Conservation (phyloP, 2,797 vertebrate genomes). For the Ctenochaetus hawaiiensis region DNA sequence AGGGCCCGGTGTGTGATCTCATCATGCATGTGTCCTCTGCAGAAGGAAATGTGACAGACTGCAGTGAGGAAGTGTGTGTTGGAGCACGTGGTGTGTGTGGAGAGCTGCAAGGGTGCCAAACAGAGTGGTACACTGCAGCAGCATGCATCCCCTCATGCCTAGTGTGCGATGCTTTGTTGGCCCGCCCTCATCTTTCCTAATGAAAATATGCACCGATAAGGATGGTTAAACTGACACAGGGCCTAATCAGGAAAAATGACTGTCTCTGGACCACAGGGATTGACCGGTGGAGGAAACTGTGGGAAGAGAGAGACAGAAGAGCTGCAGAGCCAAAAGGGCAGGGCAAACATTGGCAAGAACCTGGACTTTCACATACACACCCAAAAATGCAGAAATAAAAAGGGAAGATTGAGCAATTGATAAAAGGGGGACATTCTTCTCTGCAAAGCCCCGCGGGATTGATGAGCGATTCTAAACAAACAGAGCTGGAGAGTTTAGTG, state of each 20-base stretch:
- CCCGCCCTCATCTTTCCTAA: constrained; percentile 65
- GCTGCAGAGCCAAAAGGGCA: constrained; percentile 29
- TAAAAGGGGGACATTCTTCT: constrained; percentile 11
- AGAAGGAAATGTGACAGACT: constrained; percentile 77
- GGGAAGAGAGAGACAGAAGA: constrained; percentile 33
- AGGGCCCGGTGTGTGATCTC: constrained; percentile 75
- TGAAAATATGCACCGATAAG: constrained; percentile 64
- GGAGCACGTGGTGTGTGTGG: constrained; percentile 56
- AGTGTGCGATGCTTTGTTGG: constrained; percentile 47
- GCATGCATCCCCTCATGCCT: constrained; percentile 53
- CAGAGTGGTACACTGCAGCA: constrained; percentile 58
- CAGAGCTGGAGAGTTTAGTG: constrained; percentile 71
- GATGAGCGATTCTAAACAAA: constrained; percentile 74
- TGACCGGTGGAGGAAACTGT: constrained; percentile 31
- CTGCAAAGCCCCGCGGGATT: constrained; percentile 42
- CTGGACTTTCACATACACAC: constrained; percentile 30
- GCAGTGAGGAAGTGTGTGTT: constrained; percentile 50
- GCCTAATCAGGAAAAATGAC: constrained; percentile 55
- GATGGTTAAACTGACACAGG: constrained; percentile 61
- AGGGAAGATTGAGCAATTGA: constrained; percentile 34
- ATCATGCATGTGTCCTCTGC: constrained; percentile 67
- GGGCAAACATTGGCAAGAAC: constrained; percentile 40
- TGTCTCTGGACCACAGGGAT: constrained; percentile 42
- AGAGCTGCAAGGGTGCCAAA: constrained; percentile 64
- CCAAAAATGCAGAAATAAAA: constrained; percentile 33